phyloP scores from a whole-genome alignment of 1,140 invertebrate species.

The Phortica variegata region DNA sequence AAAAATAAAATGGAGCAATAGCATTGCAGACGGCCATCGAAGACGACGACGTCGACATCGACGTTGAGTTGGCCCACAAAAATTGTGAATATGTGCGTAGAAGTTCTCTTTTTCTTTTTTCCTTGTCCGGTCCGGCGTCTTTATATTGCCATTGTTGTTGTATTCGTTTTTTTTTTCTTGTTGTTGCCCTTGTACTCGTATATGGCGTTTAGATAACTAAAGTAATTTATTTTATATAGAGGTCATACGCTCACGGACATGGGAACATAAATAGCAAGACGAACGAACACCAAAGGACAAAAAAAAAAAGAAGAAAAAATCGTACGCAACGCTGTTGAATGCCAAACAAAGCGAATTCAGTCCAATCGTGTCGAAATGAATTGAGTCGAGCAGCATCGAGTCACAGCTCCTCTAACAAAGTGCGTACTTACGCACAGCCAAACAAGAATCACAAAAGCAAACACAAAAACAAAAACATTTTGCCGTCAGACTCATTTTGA shows the following conservation, averaged over 20 bases:
- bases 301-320: too few relatives aligned
- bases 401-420: too few relatives aligned
- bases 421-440: neutral
- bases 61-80: too few relatives aligned
- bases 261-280: slow-evolving; percentile 46
- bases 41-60: slow-evolving; percentile 11
- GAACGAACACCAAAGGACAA: neutral
- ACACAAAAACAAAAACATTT: slow-evolving; percentile 7
- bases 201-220: slow-evolving; percentile 47
- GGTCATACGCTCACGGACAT: slow-evolving; percentile 50
- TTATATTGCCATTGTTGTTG: too few relatives aligned
- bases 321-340: neutral
- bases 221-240: slow-evolving; percentile 54
- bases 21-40: slow-evolving; percentile 6
- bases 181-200: neutral
- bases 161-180: neutral
- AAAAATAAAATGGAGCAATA: slow-evolving; percentile 8
- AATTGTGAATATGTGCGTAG: too few relatives aligned
- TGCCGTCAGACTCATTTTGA: too few relatives aligned
- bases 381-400: too few relatives aligned
- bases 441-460: slow-evolving; percentile 7
- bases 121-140: too few relatives aligned
- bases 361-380: too few relatives aligned
- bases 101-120: too few relatives aligned
- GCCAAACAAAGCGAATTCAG: slow-evolving; percentile 11